Base-by-base conservation (phyloP, 2,888 invertebrate genomes). In the Drosophila paranaensis region DNA sequence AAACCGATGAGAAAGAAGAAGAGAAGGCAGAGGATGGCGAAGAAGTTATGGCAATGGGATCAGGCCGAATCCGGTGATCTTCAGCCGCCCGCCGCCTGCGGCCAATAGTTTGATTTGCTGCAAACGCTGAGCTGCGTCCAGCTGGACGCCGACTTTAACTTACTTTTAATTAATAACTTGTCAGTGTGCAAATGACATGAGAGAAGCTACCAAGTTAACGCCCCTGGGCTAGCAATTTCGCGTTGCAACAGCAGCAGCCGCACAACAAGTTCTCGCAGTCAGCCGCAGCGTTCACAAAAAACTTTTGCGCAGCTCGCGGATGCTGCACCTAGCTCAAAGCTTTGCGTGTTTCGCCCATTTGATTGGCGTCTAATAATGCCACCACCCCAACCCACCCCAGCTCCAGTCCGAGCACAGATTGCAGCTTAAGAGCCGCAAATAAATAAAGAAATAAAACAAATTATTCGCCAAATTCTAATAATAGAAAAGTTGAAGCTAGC, bases 131-230 rank as follows among this genome's bases (percentile, higher is more conserved):
- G 4, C 43, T 45, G 42, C 64, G 39, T 55, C 46, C 63, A 45
- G 54, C 53, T 51, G 66, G 69, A 56, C 54, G 63, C 55, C 60
- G 67, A 60, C 73, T 64, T 67, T 65, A 80, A 74, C 76, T 89
- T 81, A 84, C 77, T 89, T 88, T 77, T 88, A 89, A 88, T 88
- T 88, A 88, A 88, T 88, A 88, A 88, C 90, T 88, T 88, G 90
- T 90, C 90, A 90, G 90, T 74, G 88, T 90, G 88, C 81, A 90
- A 90, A 88, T 89, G 88, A 88, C 90, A 88, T 79, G 88, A 71
- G 65, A 79, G 84, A 82, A 74, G 79, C 79, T 79, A 71, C 82
- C 84, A 83, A 88, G 72, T 83, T 83, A 71, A 75, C 83, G 89
- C 83, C 83, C 82, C 82, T 69, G 71, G 83, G 82, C 81, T 75